Percentiles rank a stretch among this genome's conserved stretches.
phyloP scores from a whole-genome alignment of 2,113 vertebrate species.

The Saiga tatarica region DNA sequence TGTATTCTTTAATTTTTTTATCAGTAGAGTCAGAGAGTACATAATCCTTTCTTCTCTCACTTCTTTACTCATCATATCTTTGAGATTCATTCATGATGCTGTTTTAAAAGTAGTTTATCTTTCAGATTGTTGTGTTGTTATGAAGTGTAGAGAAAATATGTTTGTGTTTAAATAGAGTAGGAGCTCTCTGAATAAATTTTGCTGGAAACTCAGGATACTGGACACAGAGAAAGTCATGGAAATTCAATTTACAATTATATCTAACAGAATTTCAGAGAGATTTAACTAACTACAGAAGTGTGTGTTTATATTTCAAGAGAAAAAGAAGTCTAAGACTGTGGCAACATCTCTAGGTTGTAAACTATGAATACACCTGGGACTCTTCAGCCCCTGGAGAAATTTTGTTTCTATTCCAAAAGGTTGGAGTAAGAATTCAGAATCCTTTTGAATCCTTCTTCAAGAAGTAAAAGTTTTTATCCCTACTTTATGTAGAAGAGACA shows the following conservation, averaged over 20 bases:
- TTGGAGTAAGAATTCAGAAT: background rate
- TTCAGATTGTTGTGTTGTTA: background rate
- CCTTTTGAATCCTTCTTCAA: background rate
- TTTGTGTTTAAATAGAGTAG: background rate
- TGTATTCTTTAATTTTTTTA: background rate
- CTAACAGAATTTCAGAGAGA: slow-evolving; percentile 9
- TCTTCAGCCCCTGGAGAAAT: background rate
- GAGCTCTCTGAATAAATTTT: slow-evolving; percentile 24
- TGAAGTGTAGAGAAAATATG: background rate
- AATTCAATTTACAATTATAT: background rate
- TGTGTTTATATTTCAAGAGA: background rate
- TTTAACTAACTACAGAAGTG: background rate
- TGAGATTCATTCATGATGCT: background rate
- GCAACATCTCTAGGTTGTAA: background rate
- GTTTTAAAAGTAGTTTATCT: background rate
- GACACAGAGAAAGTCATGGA: background rate
- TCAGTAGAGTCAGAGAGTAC: background rate
- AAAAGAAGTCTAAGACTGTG: background rate
- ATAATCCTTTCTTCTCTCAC: background rate
- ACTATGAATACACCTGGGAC: background rate
- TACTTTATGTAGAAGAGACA: background rate
- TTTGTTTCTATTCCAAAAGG: background rate
- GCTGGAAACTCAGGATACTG: background rate
- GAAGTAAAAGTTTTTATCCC: background rate
- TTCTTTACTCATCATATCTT: background rate